Percentiles rank a stretch among this genome's conserved stretches.
Evolutionary conservation across 2,113 vertebrate genomes (phyloP).

Genomic region (Syngnathoides biaculeatus): DNA sequence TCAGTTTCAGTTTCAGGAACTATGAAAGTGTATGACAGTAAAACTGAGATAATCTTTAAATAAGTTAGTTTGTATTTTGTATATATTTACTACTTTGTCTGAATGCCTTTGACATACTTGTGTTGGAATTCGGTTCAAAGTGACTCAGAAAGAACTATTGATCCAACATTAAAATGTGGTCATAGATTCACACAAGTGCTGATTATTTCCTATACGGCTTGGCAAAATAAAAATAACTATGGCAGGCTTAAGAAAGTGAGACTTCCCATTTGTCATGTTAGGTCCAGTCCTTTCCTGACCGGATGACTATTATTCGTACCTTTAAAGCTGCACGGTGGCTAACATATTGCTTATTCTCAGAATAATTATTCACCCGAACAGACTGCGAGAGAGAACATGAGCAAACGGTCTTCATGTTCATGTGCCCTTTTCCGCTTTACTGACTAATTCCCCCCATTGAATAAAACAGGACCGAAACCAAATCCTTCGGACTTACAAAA

Average conservation of each 20-base stretch:
- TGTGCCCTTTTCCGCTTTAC: constrained; percentile 9
- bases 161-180: too few relatives aligned
- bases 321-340: not conserved
- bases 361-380: not conserved
- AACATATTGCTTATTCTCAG: not conserved
- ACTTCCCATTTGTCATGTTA: not conserved
- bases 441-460: constrained; percentile 15
- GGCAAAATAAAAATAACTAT: too few relatives aligned
- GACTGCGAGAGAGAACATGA: constrained; percentile 4
- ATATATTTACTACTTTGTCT: too few relatives aligned
- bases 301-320: not conserved
- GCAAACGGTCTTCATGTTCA: constrained; percentile 1
- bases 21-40: not conserved
- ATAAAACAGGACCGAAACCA: constrained; percentile 23
- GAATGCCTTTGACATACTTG: too few relatives aligned
- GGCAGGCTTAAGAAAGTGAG: not conserved
- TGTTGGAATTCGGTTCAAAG: too few relatives aligned
- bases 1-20: not conserved
- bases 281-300: not conserved
- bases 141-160: too few relatives aligned
- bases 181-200: not conserved
- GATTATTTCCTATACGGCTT: not conserved
- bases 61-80: not conserved
- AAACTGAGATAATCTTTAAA: not conserved
- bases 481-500: constrained; percentile 10